A percentile compares a stretch with the other conserved stretches of the same genome.
Conservation (phyloP, 2,113 vertebrate genomes). For the Pica pica region DNA sequence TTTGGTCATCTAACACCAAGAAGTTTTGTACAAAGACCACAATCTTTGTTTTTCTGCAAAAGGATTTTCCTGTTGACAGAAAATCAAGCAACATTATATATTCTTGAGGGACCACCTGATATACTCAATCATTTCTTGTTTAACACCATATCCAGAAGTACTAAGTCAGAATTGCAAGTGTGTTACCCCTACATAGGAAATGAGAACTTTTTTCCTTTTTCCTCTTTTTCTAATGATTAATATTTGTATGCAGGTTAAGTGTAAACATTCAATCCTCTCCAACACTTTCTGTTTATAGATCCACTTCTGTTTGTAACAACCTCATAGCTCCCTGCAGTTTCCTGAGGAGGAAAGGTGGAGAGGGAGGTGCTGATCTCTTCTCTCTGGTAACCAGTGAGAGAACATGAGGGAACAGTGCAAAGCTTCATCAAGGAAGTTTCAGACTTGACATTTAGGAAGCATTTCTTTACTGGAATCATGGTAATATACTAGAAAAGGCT, state of each 20-base stretch:
- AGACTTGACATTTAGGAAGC: background rate
- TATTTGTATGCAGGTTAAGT: background rate
- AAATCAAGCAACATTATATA: background rate
- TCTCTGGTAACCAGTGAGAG: background rate
- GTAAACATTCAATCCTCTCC: background rate
- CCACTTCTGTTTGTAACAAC: background rate
- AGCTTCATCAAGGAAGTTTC: background rate
- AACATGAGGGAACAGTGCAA: background rate
- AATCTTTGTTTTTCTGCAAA: background rate
- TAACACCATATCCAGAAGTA: background rate
- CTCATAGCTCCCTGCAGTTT: background rate
- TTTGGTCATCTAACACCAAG: background rate
- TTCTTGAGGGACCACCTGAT: background rate
- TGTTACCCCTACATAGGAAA: background rate
- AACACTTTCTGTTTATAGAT: background rate
- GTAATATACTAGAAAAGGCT: background rate
- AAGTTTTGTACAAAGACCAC: background rate
- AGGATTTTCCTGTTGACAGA: background rate
- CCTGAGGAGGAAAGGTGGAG: too few relatives aligned
- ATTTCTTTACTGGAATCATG: background rate
- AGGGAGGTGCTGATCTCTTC: background rate
- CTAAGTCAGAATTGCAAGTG: background rate
- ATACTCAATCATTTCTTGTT: background rate
- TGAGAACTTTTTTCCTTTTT: background rate
- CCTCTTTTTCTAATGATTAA: background rate